Base-by-base conservation (phyloP, 2,888 invertebrate species). In the Adelognathus sp. region DNA sequence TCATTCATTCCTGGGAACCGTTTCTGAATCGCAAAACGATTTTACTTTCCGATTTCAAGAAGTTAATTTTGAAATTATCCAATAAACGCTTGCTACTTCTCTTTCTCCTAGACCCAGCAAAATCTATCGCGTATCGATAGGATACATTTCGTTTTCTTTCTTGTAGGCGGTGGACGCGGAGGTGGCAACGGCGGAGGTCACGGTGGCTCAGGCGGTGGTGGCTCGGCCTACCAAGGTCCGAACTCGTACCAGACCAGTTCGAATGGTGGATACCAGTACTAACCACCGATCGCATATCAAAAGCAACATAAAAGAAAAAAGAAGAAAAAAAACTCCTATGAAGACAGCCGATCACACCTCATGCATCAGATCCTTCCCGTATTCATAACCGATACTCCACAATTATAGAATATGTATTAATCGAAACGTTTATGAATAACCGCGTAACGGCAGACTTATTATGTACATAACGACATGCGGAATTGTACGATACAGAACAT, bases 161-260 rank as follows among this genome's bases (percentile, higher is more conserved):
- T 46, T 46, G 21, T 44, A 80, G 76, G 83, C 7, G 83, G 83
- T 3, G 80, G 81, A 9, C 77, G 83, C 0, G 58, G 81, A 3
- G 85, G 82, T 5, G 73, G 80, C 1, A 80, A 64, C 11, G 63
- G 72, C 24, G 73, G 64, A 18, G 76, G 76, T 6, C 58, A 72
- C 4, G 67, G 75, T 5, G 76, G 78, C 5, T 41, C 83, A 2
- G 80, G 83, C 7, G 72, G 61, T 6, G 71, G 84, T 11, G 83
- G 85, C 24, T 84, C 84, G 6, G 18, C 79, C 3, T 88, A 88
- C 69, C 87, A 88, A 74, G 88, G 88, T 39, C 87, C 87, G 31
- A 88, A 84, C 63, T 88, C 88, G 21, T 88, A 88, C 69, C 88
- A 88, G 71, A 76, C 88, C 27, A 86, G 87, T 67, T 80, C 83